Evolutionary conservation across 2,888 invertebrate genomes (phyloP).

Genomic region (Ormyrus rosae): DNA sequence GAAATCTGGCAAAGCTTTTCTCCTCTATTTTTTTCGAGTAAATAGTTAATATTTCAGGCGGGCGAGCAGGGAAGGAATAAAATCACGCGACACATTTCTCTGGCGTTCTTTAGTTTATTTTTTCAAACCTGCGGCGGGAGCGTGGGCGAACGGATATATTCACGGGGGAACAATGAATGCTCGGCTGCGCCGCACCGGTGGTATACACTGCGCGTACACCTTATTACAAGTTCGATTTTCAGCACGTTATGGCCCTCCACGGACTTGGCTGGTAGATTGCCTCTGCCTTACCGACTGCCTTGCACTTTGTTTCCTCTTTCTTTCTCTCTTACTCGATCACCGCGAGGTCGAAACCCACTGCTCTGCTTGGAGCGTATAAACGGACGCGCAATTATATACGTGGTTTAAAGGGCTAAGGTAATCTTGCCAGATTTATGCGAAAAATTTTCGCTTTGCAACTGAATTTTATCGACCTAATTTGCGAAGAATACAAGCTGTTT

Average conservation of each 20-base stretch:
- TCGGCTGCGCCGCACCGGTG: conserved; percentile 27
- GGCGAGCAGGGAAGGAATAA: not conserved
- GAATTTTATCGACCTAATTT: too few relatives aligned
- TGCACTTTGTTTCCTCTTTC: too few relatives aligned
- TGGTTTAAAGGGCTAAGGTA: too few relatives aligned
- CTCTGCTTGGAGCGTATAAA: not conserved
- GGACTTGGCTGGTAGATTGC: conserved; percentile 67
- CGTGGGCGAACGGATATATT: conserved; percentile 48
- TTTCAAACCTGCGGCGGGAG: conserved; percentile 44
- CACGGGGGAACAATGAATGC: conserved; percentile 66
- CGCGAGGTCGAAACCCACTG: not conserved
- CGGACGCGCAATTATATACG: not conserved
- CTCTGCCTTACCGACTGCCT: conserved; percentile 22
- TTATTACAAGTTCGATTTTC: conserved; percentile 74
- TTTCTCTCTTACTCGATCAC: not conserved
- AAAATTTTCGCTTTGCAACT: too few relatives aligned
- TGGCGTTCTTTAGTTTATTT: conserved; percentile 50
- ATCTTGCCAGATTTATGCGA: too few relatives aligned
- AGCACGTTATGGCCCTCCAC: conserved; percentile 68
- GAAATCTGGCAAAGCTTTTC: too few relatives aligned
- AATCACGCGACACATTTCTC: conserved; percentile 37
- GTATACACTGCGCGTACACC: conserved; percentile 60
- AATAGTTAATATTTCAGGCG: conserved; percentile 40
- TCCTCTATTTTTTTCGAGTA: not conserved
- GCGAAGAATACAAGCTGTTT: too few relatives aligned